Evolutionary conservation across 2,888 invertebrate species (phyloP).

Genomic region (Camptogramma bilineatum): DNA sequence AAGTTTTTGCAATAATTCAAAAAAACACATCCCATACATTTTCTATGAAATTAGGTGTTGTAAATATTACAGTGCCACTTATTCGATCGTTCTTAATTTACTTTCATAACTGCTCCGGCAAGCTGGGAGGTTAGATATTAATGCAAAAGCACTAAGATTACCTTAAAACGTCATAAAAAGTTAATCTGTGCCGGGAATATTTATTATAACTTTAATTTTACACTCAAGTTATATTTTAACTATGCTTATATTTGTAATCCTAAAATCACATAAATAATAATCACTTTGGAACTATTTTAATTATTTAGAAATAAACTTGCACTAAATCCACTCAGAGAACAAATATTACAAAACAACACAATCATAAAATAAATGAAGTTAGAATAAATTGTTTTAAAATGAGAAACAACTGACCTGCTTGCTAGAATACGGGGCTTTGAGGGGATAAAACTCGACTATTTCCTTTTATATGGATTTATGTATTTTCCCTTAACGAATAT

Average conservation of each 20-base stretch:
- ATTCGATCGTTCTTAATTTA: too few relatives aligned
- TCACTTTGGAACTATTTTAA: neutral
- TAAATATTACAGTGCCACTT: too few relatives aligned
- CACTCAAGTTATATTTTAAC: too few relatives aligned
- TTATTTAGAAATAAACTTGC: neutral
- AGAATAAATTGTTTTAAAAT: neutral
- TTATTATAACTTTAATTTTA: too few relatives aligned
- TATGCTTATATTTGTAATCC: neutral
- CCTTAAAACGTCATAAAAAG: too few relatives aligned
- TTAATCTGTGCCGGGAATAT: too few relatives aligned
- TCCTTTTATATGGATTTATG: neutral
- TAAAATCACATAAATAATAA: neutral
- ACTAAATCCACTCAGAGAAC: neutral
- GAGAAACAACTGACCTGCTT: neutral
- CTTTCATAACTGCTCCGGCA: too few relatives aligned
- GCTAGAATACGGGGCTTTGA: neutral
- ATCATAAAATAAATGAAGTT: neutral
- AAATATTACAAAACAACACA: neutral
- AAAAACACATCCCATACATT: too few relatives aligned
- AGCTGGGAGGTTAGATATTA: too few relatives aligned
- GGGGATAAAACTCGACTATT: neutral
- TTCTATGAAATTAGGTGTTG: too few relatives aligned
- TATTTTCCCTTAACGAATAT: neutral
- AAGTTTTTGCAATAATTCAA: too few relatives aligned
- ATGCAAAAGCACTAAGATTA: too few relatives aligned